phyloP scores from a whole-genome alignment of 1,140 invertebrate genomes.

The Drosophila obscura region DNA sequence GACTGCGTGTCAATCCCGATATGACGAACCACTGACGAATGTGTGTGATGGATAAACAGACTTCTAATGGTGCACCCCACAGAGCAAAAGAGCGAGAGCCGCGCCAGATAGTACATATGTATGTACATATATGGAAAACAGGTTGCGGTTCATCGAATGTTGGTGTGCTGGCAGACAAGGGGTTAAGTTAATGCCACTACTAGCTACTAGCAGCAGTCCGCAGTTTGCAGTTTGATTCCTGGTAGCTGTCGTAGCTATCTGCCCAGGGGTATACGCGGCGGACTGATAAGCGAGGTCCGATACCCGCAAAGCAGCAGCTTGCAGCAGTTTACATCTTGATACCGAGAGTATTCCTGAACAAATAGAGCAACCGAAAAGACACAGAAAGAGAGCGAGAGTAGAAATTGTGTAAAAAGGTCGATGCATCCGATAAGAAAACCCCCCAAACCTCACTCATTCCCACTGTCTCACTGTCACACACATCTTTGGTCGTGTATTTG shows the following conservation, averaged over 20 bases:
- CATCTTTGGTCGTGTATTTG: constrained; percentile 26
- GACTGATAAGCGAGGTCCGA: constrained; percentile 36
- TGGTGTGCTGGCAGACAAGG: too few species aligned
- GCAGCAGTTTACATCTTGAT: constrained; percentile 33
- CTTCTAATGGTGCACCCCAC: constrained; percentile 30
- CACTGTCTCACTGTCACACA: constrained; percentile 7
- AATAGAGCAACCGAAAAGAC: constrained; percentile 44
- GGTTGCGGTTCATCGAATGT: constrained; percentile 34
- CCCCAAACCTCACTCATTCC: constrained; percentile 38
- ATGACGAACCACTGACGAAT: constrained; percentile 65
- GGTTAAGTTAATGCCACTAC: constrained; percentile 19
- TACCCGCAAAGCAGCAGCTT: not conserved
- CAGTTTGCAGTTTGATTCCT: not conserved
- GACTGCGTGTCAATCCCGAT: constrained; percentile 29
- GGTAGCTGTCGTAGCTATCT: constrained; percentile 5
- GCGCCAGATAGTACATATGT: not conserved
- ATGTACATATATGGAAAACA: constrained; percentile 43
- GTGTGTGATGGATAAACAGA: constrained; percentile 43
- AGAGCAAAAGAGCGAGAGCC: constrained; percentile 18
- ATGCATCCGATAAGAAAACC: constrained; percentile 54
- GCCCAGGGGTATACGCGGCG: not conserved
- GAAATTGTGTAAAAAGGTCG: constrained; percentile 73
- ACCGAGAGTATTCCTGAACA: constrained; percentile 7
- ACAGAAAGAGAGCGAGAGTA: constrained; percentile 20
- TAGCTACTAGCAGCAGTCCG: not conserved